These are phyloP conservation scores for Eristalis arbustorum DNA, from an alignment of 2,888 invertebrate species.

Conservation along the genomic window DNA sequence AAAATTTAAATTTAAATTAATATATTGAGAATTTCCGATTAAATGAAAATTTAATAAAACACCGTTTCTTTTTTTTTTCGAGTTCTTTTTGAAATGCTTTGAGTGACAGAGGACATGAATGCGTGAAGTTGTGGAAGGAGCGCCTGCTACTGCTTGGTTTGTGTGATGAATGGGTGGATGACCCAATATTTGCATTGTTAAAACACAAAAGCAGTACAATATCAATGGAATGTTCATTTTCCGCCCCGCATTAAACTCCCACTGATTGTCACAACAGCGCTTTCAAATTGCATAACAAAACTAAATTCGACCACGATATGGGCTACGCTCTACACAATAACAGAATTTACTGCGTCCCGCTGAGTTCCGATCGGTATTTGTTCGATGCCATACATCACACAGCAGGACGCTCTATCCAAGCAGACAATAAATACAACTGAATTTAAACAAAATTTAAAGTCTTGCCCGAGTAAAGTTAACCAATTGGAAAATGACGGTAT, in stretches of 20 bases:
- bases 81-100: not conserved
- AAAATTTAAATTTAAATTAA: conserved; percentile 39
- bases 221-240: too few species aligned
- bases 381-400: not conserved
- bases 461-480: not conserved
- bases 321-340: not conserved
- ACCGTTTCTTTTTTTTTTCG: not conserved
- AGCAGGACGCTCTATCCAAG: not conserved
- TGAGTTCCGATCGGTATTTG: not conserved
- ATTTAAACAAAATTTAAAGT: not conserved
- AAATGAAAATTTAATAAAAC: conserved; percentile 60
- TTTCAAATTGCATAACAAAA: too few species aligned
- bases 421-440: not conserved
- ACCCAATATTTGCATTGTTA: too few species aligned
- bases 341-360: not conserved
- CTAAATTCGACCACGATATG: not conserved
- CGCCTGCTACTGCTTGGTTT: not conserved
- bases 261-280: too few species aligned
- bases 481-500: not conserved
- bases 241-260: too few species aligned
- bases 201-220: too few species aligned
- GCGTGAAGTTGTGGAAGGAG: too few species aligned
- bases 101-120: not conserved
- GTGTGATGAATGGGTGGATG: too few species aligned
- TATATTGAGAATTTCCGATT: conserved; percentile 55